These are phyloP conservation scores for Zaprionus davidi DNA, from an alignment of 1,140 invertebrate genomes.

Conservation along the genomic window DNA sequence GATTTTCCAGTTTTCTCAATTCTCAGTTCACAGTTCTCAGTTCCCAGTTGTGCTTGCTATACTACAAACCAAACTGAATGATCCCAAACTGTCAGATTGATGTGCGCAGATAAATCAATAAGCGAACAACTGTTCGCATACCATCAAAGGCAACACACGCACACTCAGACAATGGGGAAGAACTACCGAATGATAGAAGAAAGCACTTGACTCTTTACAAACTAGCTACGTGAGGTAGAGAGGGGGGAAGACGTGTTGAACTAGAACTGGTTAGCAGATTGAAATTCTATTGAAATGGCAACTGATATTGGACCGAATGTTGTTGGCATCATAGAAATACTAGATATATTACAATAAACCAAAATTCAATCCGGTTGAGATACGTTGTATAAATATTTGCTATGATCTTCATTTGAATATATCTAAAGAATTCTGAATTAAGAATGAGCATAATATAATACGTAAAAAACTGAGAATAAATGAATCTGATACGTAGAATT, in stretches of 20 bases:
- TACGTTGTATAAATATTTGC: no score
- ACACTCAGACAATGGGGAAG: background rate
- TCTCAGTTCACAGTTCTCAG: background rate
- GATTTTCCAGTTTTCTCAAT: background rate
- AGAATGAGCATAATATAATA: no score
- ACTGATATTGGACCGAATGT: background rate
- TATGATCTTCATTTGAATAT: no score
- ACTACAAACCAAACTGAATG: background rate
- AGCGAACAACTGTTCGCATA: slow-evolving; percentile 1
- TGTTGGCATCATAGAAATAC: background rate
- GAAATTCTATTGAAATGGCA: background rate
- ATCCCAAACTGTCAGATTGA: slow-evolving; percentile 17
- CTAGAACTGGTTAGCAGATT: background rate
- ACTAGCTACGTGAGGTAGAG: background rate
- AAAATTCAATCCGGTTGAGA: background rate
- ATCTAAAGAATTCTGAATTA: no score
- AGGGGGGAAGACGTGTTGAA: no score
- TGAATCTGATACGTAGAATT: no score
- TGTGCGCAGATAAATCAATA: slow-evolving; percentile 20
- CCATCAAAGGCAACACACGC: background rate
- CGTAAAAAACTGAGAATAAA: no score
- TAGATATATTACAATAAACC: background rate
- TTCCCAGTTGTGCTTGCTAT: background rate
- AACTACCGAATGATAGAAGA: background rate
- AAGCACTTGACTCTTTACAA: background rate